A percentile compares a stretch with the other conserved stretches of the same genome.
These are phyloP conservation scores for Takifugu flavidus DNA, from an alignment of 2,113 vertebrate genomes.

Conservation along the genomic window DNA sequence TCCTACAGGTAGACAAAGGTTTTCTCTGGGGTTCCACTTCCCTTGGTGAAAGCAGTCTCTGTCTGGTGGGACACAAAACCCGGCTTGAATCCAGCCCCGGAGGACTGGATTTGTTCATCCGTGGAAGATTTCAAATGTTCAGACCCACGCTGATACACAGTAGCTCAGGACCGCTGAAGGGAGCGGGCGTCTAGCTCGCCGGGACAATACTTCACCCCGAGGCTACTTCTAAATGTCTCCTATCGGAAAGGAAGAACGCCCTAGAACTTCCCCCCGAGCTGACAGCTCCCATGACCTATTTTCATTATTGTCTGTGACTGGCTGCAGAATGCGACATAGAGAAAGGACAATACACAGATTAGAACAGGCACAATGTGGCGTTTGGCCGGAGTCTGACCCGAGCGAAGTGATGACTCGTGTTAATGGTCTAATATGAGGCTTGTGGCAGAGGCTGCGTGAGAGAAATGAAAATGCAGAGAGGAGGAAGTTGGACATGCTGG, in stretches of 20 bases:
- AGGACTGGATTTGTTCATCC: no score
- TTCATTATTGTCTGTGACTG: slow-evolving; percentile 42
- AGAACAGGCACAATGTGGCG: slow-evolving; percentile 17
- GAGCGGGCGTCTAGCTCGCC: slow-evolving; percentile 17
- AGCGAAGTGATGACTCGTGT: slow-evolving; percentile 25
- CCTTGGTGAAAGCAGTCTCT: no score
- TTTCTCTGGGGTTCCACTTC: no score
- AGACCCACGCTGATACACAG: slow-evolving; percentile 1
- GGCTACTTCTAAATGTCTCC: slow-evolving; percentile 45
- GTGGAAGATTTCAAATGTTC: not conserved
- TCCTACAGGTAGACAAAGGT: no score
- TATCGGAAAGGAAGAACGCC: slow-evolving; percentile 44
- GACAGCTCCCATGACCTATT: slow-evolving; percentile 63
- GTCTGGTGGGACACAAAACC: no score
- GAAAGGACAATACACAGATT: slow-evolving; percentile 50
- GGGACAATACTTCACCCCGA: slow-evolving; percentile 46
- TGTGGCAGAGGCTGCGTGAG: slow-evolving; percentile 6
- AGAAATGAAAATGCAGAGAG: not conserved
- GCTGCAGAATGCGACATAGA: slow-evolving; percentile 40
- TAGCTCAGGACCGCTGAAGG: slow-evolving; percentile 39
- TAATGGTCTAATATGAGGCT: slow-evolving; percentile 27
- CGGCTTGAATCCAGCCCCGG: no score
- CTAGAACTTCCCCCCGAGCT: slow-evolving; percentile 34
- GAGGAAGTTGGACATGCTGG: slow-evolving; percentile 19
- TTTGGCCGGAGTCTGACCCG: slow-evolving; percentile 40